Percentiles rank a stretch among this genome's conserved stretches.
Evolutionary conservation across 2,797 vertebrate genomes (phyloP).

Genomic region (Ambastaia sidthimunki): DNA sequence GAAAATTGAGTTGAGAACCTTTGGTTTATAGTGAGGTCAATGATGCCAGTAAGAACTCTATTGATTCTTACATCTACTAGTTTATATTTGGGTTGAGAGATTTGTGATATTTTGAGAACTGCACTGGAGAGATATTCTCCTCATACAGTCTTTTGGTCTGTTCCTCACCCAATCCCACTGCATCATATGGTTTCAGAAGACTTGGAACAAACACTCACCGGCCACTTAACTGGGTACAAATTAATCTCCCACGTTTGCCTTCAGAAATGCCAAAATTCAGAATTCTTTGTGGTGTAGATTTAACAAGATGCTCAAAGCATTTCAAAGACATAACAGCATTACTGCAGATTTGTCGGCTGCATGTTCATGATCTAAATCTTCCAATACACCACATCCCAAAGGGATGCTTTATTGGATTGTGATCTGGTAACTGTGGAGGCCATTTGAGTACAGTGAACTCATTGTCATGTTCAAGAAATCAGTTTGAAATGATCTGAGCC

Average conservation of each 20-base stretch:
- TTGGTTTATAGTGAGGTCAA: too few species aligned
- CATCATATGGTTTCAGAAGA: not conserved
- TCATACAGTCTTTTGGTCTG: not conserved
- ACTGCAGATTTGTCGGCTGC: not conserved
- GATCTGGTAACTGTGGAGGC: not conserved
- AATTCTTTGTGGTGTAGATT: too few species aligned
- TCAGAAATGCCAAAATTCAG: too few species aligned
- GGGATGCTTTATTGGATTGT: not conserved
- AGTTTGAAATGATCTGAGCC: not conserved
- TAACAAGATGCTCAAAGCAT: not conserved
- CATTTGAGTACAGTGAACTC: not conserved
- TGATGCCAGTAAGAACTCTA: too few species aligned
- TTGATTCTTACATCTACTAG: too few species aligned
- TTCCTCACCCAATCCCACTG: not conserved
- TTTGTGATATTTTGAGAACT: too few species aligned
- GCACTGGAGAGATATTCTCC: too few species aligned
- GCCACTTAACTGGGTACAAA: too few species aligned
- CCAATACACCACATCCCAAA: not conserved
- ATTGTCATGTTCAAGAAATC: not conserved
- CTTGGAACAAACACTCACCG: not conserved
- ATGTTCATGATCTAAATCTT: not conserved
- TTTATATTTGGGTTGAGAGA: too few species aligned
- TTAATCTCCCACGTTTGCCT: too few species aligned
- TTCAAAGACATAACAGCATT: not conserved
- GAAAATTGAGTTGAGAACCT: too few species aligned